Evolutionary conservation across 2,113 vertebrate species (phyloP).

Genomic region (Platysternon megacephalum): DNA sequence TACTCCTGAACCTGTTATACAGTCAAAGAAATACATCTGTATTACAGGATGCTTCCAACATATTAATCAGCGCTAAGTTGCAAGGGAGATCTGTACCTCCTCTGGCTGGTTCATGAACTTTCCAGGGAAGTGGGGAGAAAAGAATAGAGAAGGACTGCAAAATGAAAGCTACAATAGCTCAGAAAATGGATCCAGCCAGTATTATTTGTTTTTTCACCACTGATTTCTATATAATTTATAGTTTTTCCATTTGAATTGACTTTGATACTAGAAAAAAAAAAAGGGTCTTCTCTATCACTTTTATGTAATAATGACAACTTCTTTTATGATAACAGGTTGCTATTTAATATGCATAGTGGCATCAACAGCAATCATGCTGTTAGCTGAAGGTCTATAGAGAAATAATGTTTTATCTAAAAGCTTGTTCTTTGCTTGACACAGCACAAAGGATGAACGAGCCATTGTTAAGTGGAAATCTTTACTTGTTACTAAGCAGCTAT

Average conservation of each 20-base stretch:
- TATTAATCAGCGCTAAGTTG: not conserved
- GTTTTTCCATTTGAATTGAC: not conserved
- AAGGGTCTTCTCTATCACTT: not conserved
- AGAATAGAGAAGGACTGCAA: not conserved
- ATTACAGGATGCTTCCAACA: not conserved
- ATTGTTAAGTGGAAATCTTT: slow-evolving; percentile 57
- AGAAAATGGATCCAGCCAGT: not conserved
- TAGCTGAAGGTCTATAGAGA: slow-evolving; percentile 33
- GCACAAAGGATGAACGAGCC: slow-evolving; percentile 16
- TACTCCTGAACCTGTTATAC: not conserved
- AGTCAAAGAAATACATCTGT: not conserved
- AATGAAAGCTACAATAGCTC: not conserved
- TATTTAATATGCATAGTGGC: not conserved
- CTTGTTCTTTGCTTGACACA: not conserved
- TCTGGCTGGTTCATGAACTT: not conserved
- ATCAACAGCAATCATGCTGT: not conserved
- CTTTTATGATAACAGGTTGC: not conserved
- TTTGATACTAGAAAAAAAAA: not conserved
- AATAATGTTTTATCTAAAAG: slow-evolving; percentile 19
- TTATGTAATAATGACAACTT: not conserved
- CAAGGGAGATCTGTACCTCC: not conserved
- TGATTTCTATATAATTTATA: not conserved
- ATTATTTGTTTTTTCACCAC: not conserved
- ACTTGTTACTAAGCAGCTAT: slow-evolving; percentile 50
- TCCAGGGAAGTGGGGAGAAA: not conserved